Evolutionary conservation across 2,113 vertebrate genomes (phyloP).

Genomic region (Eurystomus gularis): DNA sequence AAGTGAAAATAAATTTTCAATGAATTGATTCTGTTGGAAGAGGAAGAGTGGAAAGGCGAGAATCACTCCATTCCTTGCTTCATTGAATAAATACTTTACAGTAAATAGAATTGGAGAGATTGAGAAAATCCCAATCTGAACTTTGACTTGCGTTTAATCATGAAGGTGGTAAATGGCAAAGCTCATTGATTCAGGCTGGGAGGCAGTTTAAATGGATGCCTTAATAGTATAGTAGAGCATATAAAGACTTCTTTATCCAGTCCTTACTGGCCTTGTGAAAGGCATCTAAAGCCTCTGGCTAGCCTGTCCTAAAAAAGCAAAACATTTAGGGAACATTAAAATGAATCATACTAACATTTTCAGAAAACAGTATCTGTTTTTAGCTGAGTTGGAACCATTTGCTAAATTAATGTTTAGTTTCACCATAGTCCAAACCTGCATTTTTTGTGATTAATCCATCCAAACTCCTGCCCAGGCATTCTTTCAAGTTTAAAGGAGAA

Average conservation of each 20-base stretch:
- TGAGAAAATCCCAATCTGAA: not conserved
- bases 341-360: conserved; percentile 2
- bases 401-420: not conserved
- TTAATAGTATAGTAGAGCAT: not conserved
- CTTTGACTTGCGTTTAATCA: conserved; percentile 2
- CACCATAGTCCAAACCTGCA: not conserved
- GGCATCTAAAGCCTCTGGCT: not conserved
- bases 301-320: not conserved
- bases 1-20: not conserved
- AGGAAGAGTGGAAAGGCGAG: not conserved
- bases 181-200: not conserved
- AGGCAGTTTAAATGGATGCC: not conserved
- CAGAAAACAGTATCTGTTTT: not conserved
- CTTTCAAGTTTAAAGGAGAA: not conserved
- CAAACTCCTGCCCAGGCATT: not conserved
- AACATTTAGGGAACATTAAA: conserved; percentile 1
- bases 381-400: not conserved
- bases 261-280: not conserved
- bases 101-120: not conserved
- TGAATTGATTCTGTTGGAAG: not conserved
- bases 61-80: not conserved
- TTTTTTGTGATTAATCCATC: not conserved
- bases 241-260: not conserved
- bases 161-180: not conserved
- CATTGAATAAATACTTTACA: conserved; percentile 2